Evolutionary conservation across 2,113 vertebrate species (phyloP), one percentile per base, ranked within the genome.

Genomic region (Macrotus californicus): DNA sequence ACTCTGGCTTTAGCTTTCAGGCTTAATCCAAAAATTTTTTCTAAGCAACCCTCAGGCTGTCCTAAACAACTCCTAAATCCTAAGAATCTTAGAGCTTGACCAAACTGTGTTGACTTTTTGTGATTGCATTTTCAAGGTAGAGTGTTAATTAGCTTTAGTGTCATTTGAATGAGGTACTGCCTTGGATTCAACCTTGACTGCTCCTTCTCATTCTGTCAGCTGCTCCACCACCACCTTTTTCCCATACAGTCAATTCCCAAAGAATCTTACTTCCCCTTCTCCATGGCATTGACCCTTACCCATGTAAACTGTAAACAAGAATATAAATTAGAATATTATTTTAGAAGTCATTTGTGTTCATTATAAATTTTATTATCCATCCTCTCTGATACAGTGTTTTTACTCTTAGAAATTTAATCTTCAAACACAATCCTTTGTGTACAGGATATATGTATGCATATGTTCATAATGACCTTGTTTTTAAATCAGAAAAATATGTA

Each of bases 401-500:
- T 70, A 70, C n/a, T 84, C 61, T 73, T 26, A 54, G 31, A 70
- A 87, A 87, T 70, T 95, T 89, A 81, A 75, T 76, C 50, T 81
- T 95, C 50, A 93, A 84, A 87, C 39, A n/a, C 1, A 22, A 16
- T 84, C 12, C 73, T 90, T 10, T 31, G 12, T 70, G 4, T 82
- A 5, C 36, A 93, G 69, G 10, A 46, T 8, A 69, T 61, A 43
- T 7, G 2, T 46, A 72, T 67, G 26, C 48, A 69, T 72, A 15
- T 31, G 5, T 59, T 85, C 19, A 72, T 31, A 61, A 6, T 88
- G 59, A 46, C 7, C 11, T 75, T 89, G 9, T 81, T 84, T 91
- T 85, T 59, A 75, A 80, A 93, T 83, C n/a, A 73, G 43, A 54
- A 94, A 94, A 83, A 76, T 86, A 73, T 72, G 2, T 85, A 91